A percentile compares a stretch with the other conserved stretches of the same genome.
These are phyloP conservation scores for Busseola fusca DNA, from an alignment of 2,888 invertebrate species.

Conservation along the genomic window DNA sequence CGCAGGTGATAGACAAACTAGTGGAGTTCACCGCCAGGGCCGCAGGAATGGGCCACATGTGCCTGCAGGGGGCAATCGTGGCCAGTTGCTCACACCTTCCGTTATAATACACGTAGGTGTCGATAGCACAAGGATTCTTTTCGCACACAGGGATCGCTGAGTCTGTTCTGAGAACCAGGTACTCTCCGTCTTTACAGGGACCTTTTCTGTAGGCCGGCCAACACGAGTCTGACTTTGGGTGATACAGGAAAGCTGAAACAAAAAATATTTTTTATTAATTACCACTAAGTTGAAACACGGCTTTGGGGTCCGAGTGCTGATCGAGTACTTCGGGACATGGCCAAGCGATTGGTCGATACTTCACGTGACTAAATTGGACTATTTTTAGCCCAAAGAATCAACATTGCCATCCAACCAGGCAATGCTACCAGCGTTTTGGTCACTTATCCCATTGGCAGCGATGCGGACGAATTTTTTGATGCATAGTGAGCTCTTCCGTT, in stretches of 20 bases:
- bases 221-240: conserved; percentile 90
- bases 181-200: conserved; percentile 89
- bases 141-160: conserved; percentile 89
- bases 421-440: background rate
- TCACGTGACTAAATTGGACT: background rate
- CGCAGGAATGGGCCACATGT: conserved; percentile 70
- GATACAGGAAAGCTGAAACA: conserved; percentile 88
- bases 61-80: conserved; percentile 80
- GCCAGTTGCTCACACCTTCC: conserved; percentile 84
- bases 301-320: background rate
- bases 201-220: conserved; percentile 90
- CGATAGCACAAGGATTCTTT: conserved; percentile 89
- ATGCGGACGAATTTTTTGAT: background rate
- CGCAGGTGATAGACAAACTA: conserved; percentile 89
- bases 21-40: conserved; percentile 90
- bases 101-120: conserved; percentile 84
- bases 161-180: conserved; percentile 87
- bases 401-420: too few species aligned
- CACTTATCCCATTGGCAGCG: background rate
- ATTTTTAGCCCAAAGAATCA: background rate
- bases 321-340: background rate
- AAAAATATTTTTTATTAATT: background rate
- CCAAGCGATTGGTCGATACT: background rate
- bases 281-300: background rate
- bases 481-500: background rate